phyloP scores from a whole-genome alignment of 2,113 vertebrate genomes.

The Lasiurus borealis region DNA sequence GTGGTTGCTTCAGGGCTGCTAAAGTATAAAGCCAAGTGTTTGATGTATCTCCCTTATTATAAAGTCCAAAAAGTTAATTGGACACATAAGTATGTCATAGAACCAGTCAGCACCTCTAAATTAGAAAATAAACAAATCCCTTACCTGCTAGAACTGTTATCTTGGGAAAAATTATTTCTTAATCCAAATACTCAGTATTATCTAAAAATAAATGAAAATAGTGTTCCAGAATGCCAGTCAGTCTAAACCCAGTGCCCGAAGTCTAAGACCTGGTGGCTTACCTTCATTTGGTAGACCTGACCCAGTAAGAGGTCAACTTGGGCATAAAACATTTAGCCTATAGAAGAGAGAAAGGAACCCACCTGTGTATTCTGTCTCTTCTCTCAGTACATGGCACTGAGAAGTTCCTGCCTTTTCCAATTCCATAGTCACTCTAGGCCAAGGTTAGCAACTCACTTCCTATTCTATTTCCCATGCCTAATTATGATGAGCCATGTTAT shows the following conservation, averaged over 20 bases:
- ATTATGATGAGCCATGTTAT: not conserved
- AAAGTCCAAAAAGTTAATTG: slow-evolving; percentile 62
- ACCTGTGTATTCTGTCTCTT: not conserved
- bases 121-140: slow-evolving; percentile 48
- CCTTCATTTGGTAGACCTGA: not conserved
- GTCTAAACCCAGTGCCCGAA: not conserved
- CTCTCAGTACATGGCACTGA: not conserved
- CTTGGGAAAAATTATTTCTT: not conserved
- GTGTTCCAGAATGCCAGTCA: not conserved
- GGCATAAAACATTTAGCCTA: not conserved
- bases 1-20: not conserved
- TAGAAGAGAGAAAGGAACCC: not conserved
- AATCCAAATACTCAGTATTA: slow-evolving; percentile 8
- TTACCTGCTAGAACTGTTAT: not conserved
- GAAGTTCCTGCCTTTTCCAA: not conserved
- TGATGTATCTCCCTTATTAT: not conserved
- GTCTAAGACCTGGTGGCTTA: not conserved
- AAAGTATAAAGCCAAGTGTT: slow-evolving; percentile 51
- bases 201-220: not conserved
- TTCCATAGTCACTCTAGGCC: not conserved
- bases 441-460: not conserved
- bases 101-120: slow-evolving; percentile 21
- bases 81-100: slow-evolving; percentile 34
- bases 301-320: not conserved
- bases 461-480: not conserved